Conservation (phyloP, 1,140 invertebrate species). For the Lithobius niger region DNA sequence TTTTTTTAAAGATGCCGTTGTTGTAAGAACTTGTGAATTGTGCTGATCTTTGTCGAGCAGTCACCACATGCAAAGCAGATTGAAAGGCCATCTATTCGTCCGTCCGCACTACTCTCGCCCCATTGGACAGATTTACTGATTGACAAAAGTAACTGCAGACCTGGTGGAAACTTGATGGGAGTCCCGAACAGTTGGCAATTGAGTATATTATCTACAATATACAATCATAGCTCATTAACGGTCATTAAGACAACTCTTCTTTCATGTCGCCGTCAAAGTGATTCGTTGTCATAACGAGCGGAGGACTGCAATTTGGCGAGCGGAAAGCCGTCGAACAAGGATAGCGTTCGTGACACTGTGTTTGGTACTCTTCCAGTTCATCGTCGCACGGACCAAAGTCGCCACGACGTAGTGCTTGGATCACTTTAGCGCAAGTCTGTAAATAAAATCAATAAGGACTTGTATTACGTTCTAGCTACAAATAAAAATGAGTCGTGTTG, state of each 20-base stretch:
- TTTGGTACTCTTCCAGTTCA: conserved; percentile 50
- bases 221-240: too few species aligned
- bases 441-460: conserved; percentile 22
- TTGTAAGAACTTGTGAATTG: too few species aligned
- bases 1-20: too few species aligned
- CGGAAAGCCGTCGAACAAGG: conserved; percentile 36
- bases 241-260: conserved; percentile 16
- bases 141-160: too few species aligned
- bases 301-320: conserved; percentile 11
- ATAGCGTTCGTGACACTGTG: conserved; percentile 54
- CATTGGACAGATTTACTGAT: too few species aligned
- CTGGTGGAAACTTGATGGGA: too few species aligned
- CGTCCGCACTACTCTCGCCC: too few species aligned
- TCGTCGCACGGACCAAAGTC: conserved; percentile 60
- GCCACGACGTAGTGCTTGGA: conserved; percentile 56
- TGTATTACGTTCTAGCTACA: not conserved
- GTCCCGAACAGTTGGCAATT: too few species aligned
- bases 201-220: too few species aligned
- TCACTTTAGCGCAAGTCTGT: conserved; percentile 59
- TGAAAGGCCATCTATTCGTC: too few species aligned
- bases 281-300: conserved; percentile 11
- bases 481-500: not conserved
- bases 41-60: too few species aligned
- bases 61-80: too few species aligned
- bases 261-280: conserved; percentile 17